A percentile compares a stretch with the other conserved stretches of the same genome.
Evolutionary conservation across 2,113 vertebrate genomes (phyloP).

Genomic region (Gavialis gangeticus): DNA sequence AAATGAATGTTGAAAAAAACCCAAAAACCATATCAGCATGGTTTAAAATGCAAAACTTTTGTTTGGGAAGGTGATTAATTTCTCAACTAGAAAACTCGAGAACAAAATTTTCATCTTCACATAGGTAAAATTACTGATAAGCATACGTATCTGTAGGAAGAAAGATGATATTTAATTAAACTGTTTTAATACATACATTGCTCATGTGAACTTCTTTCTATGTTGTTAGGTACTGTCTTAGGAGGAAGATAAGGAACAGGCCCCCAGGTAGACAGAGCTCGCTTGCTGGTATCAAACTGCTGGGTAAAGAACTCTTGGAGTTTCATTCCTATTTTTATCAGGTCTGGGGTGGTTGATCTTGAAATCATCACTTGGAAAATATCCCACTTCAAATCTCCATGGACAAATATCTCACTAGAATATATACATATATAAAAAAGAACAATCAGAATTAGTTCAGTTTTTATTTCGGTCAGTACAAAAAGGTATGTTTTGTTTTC

Average conservation of each 20-base stretch:
- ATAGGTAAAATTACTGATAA: neutral
- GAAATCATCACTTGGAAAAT: slow-evolving; percentile 99
- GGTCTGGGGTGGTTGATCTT: slow-evolving; percentile 96
- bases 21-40: neutral
- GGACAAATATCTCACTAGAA: slow-evolving; percentile 94
- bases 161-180: neutral
- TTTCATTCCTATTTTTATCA: slow-evolving; percentile 99
- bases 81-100: neutral
- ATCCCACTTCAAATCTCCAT: slow-evolving; percentile 98
- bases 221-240: slow-evolving; percentile 87
- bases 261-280: slow-evolving; percentile 97
- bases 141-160: neutral
- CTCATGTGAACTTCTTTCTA: slow-evolving; percentile 89
- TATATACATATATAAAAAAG: neutral
- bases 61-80: neutral
- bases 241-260: slow-evolving; percentile 94
- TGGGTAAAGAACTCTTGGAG: slow-evolving; percentile 99
- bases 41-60: neutral
- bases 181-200: slow-evolving; percentile 82
- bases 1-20: too few relatives aligned
- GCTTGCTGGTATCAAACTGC: slow-evolving; percentile 98
- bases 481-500: neutral
- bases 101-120: neutral
- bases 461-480: neutral
- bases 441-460: slow-evolving; percentile 16